Evolutionary conservation across 2,797 vertebrate genomes (phyloP), one percentile per base, ranked within the genome.

Genomic region (Silurus lanzhouensis): DNA sequence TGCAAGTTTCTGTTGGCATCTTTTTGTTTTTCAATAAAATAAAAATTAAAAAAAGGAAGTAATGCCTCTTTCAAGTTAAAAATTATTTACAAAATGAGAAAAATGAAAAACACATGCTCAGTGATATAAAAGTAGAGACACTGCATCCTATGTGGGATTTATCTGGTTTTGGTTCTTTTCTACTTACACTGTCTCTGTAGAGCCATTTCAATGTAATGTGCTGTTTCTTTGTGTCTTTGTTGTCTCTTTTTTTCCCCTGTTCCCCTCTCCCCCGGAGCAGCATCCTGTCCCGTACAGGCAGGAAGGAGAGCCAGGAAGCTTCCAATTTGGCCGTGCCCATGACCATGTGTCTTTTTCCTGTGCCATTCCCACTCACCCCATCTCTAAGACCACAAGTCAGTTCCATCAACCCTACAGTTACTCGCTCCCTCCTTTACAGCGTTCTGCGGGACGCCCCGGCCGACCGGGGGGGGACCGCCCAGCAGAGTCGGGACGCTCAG

Each of bases 181-280:
- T 99, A 98, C 98, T 98, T 99, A 97, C 98, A 97, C 98, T 98
- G 98, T 99, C 98, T 99, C 97, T 99, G 98, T 98, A 98, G 97
- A 99, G 97, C 99, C 98, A 99, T 99, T 99, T 99, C 98, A 99
- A 99, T 99, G 98, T 99, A 99, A 99, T 99, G 98, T 99, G 98
- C 98, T 99, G 98, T 99, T 96, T 99, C 97, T 99, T 99, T 99
- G 97, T 99, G 98, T 99, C 97, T 99, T 97, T 99, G 98, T 99
- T 99, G 98, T 99, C 97, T 99, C 97, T 99, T 98, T 98, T 98
- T 98, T 99, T 97, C 98, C 98, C 97, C 98, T 95, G 93, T 94
- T 94, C 93, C 95, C 91, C 92, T 91, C 91, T 97, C 94, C 97
- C 97, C 97, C 96, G 97, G 97, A 99, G 98, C 98, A 99, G 98